phyloP scores from a whole-genome alignment of 23 tunicate species.

The Trididemnum clinides region DNA sequence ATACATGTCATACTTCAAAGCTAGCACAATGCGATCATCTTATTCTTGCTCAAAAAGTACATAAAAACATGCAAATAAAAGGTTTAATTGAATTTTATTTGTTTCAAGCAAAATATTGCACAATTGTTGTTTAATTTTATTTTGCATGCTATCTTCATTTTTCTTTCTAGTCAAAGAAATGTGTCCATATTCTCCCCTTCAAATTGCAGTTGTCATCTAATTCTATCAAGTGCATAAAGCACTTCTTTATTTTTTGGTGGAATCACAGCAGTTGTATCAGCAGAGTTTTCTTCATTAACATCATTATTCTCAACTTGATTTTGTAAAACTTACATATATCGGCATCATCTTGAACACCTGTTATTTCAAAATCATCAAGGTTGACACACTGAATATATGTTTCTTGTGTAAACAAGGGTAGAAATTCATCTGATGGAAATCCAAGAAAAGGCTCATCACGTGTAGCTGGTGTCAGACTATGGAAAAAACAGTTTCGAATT shows the following conservation, averaged over 20 bases:
- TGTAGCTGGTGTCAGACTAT: slow-evolving; percentile 19
- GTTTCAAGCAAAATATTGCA: slow-evolving; percentile 18
- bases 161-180: background rate
- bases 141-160: slow-evolving; percentile 23
- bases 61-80: no score
- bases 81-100: no score
- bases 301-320: slow-evolving; percentile 14
- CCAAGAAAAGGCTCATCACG: slow-evolving; percentile 43
- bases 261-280: no score
- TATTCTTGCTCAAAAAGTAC: no score
- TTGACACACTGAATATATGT: slow-evolving; percentile 7
- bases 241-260: slow-evolving; percentile 31
- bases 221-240: slow-evolving; percentile 34
- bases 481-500: slow-evolving; percentile 25
- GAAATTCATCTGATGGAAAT: slow-evolving; percentile 30
- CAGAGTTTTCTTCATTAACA: background rate
- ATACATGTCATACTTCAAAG: no score
- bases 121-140: slow-evolving; percentile 19
- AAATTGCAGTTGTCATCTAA: slow-evolving; percentile 25
- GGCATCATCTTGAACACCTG: slow-evolving; percentile 28
- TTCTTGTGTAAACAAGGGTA: slow-evolving; percentile 14
- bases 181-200: slow-evolving; percentile 17
- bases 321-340: slow-evolving; percentile 28
- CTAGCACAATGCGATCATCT: no score
- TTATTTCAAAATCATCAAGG: slow-evolving; percentile 17